A percentile compares a stretch with the other conserved stretches of the same genome.
Conservation (phyloP, 2,113 vertebrate species). For the Sinocyclocheilus rhinocerous region DNA sequence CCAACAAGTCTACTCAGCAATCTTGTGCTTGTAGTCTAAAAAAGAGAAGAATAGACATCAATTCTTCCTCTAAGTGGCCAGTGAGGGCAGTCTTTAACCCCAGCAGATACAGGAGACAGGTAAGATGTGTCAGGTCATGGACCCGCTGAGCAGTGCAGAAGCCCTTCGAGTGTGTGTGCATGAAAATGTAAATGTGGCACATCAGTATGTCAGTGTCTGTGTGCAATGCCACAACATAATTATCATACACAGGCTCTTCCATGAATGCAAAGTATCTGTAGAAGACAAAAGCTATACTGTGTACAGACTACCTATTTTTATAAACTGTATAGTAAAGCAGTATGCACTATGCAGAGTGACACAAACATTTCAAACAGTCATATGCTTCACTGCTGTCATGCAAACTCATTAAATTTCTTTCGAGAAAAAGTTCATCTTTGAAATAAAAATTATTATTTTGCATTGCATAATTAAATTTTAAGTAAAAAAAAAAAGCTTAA, state of each 20-base stretch:
- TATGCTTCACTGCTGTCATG: background rate
- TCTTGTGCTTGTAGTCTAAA: background rate
- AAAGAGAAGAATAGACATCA: background rate
- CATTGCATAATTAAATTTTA: background rate
- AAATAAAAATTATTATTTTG: background rate
- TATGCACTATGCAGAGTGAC: background rate
- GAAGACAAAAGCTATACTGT: background rate
- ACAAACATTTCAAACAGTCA: background rate
- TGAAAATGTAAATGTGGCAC: constrained; percentile 8
- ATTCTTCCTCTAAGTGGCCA: background rate
- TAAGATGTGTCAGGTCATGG: background rate
- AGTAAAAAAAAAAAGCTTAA: background rate
- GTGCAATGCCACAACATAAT: background rate
- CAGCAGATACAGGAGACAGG: background rate
- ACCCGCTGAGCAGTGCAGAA: background rate
- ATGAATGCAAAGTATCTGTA: background rate
- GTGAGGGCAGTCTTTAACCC: background rate
- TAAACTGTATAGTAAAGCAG: background rate
- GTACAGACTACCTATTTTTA: background rate
- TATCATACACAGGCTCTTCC: background rate
- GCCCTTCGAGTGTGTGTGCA: background rate
- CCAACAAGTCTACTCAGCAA: background rate
- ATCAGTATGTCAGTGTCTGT: constrained; percentile 17
- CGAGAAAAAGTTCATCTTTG: background rate
- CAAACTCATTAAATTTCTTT: background rate